Percentiles rank a stretch among this genome's conserved stretches.
phyloP scores from a whole-genome alignment of 2,888 invertebrate species.

The Agrochola lychnidis region DNA sequence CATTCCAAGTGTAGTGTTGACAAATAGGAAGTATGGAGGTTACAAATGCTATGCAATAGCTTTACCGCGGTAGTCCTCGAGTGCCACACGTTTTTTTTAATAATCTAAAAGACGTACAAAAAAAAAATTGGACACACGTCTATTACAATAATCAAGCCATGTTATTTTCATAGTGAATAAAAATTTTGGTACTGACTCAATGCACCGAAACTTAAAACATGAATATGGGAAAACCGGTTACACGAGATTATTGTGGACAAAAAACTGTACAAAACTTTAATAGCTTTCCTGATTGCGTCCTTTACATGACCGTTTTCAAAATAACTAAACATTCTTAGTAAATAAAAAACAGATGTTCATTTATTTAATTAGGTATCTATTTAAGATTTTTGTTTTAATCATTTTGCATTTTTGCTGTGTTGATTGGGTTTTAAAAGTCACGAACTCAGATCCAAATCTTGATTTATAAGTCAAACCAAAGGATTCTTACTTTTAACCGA shows the following conservation, averaged over 20 bases:
- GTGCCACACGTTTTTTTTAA: too few relatives aligned
- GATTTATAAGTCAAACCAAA: not conserved
- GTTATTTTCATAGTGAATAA: not conserved
- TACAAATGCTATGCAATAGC: too few relatives aligned
- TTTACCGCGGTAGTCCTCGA: too few relatives aligned
- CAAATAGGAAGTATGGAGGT: too few relatives aligned
- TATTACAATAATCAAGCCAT: not conserved
- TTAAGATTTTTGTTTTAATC: not conserved
- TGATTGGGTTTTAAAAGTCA: not conserved
- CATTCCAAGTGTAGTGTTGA: too few relatives aligned
- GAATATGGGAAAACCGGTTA: constrained; percentile 27
- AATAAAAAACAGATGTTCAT: not conserved
- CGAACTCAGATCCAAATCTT: not conserved
- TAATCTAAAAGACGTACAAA: too few relatives aligned
- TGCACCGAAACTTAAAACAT: constrained; percentile 1
- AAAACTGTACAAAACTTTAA: constrained; percentile 18
- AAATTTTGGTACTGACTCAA: not conserved
- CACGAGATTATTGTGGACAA: constrained; percentile 5
- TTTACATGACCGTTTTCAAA: constrained; percentile 23
- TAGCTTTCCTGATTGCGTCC: constrained; percentile 29
- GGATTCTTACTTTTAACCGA: too few relatives aligned
- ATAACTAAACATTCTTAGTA: too few relatives aligned
- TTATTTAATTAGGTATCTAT: not conserved
- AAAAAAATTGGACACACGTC: too few relatives aligned
- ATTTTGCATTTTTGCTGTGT: not conserved